Percentiles rank a stretch among this genome's conserved stretches.
phyloP scores from a whole-genome alignment of 2,113 vertebrate genomes.

The Pithys albifrons region DNA sequence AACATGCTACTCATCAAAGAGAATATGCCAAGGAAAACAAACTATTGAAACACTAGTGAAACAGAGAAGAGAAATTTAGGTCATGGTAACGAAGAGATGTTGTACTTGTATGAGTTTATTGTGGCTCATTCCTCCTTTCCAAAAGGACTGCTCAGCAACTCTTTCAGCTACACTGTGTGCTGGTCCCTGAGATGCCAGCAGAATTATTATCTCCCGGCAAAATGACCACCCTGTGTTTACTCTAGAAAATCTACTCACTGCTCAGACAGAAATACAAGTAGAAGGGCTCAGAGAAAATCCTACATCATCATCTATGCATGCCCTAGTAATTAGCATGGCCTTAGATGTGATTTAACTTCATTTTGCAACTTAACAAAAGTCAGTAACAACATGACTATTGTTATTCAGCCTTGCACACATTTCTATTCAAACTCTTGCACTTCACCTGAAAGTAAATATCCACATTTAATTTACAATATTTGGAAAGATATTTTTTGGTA shows the following conservation, averaged over 20 bases:
- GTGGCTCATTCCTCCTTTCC: not conserved
- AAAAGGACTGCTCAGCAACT: not conserved
- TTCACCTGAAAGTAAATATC: constrained; percentile 6
- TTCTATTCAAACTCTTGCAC: not conserved
- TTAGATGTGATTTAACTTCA: not conserved
- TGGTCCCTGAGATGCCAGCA: not conserved
- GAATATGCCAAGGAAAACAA: not conserved
- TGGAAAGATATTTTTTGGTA: not conserved
- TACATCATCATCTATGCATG: not conserved
- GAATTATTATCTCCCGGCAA: not conserved
- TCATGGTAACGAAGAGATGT: not conserved
- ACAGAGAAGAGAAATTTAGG: not conserved
- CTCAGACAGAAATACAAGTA: not conserved
- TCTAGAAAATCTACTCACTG: not conserved
- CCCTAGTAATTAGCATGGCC: not conserved
- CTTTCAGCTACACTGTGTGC: not conserved
- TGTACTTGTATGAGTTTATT: not conserved
- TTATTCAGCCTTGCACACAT: not conserved
- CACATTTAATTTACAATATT: constrained; percentile 4
- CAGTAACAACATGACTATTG: not conserved
- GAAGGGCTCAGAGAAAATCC: not conserved
- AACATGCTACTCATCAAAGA: not conserved
- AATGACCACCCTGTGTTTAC: not conserved
- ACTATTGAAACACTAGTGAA: not conserved
- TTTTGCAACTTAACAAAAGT: not conserved